Evolutionary conservation across 2,113 vertebrate species (phyloP).

Genomic region (Dasyornis broadbenti): DNA sequence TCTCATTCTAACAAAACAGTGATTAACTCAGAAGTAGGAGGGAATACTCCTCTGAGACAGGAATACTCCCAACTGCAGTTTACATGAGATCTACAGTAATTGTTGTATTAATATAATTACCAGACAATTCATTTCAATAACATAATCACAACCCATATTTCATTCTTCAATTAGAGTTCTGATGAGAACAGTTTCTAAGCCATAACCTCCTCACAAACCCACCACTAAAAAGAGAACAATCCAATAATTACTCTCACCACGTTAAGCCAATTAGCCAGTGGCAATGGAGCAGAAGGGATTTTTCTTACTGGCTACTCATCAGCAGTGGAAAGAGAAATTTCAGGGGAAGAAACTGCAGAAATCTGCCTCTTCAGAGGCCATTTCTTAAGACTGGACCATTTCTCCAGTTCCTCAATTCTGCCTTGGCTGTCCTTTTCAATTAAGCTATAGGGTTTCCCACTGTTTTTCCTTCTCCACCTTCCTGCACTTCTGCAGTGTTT

Average conservation of each 20-base stretch:
- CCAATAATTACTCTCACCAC: constrained; percentile 35
- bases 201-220: constrained; percentile 35
- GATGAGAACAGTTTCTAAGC: constrained; percentile 55
- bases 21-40: neutral
- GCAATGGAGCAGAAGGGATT: neutral
- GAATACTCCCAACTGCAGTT: neutral
- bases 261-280: constrained; percentile 46
- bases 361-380: neutral
- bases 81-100: neutral
- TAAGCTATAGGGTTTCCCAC: neutral
- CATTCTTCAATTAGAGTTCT: constrained; percentile 45
- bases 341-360: neutral
- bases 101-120: constrained; percentile 54
- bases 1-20: neutral
- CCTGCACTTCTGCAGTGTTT: neutral
- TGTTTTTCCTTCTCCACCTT: neutral
- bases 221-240: constrained; percentile 48
- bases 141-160: constrained; percentile 40
- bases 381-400: neutral
- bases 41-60: neutral
- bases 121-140: constrained; percentile 50
- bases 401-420: neutral
- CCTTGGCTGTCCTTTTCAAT: neutral
- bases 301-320: neutral
- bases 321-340: neutral